Percentiles rank a stretch among this genome's conserved stretches.
phyloP scores from a whole-genome alignment of 2,888 invertebrate genomes.

The Onthophagus sagittarius region DNA sequence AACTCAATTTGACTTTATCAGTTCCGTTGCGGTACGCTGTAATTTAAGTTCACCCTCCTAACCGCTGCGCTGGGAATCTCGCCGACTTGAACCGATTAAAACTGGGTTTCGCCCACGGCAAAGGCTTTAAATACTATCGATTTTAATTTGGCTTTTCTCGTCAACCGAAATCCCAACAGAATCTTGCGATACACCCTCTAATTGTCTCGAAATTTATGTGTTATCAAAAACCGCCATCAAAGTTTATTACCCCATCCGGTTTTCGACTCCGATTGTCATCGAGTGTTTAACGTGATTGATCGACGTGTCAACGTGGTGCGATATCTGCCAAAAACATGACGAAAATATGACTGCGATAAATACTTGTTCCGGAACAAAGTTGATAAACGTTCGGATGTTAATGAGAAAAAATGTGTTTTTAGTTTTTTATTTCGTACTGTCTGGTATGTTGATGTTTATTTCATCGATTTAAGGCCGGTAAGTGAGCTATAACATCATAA shows the following conservation, averaged over 20 bases:
- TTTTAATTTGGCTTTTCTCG: slow-evolving; percentile 1
- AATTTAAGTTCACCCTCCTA: not conserved
- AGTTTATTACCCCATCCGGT: not conserved
- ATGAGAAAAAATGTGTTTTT: not conserved
- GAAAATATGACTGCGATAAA: not conserved
- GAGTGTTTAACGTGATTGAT: not conserved
- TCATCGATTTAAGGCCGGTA: too few relatives aligned
- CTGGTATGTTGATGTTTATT: not conserved
- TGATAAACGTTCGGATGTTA: not conserved
- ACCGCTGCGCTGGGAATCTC: slow-evolving; percentile 1
- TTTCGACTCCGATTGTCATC: not conserved
- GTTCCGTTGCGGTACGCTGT: not conserved
- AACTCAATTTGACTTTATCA: slow-evolving; percentile 11
- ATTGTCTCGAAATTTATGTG: not conserved
- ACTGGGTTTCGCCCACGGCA: not conserved
- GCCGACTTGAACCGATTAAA: not conserved
- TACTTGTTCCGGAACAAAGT: not conserved
- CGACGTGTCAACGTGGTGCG: not conserved
- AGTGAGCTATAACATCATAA: too few relatives aligned
- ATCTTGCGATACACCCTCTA: not conserved
- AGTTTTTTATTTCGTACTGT: too few relatives aligned
- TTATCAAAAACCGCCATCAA: not conserved
- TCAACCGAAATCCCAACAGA: not conserved
- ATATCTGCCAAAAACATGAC: not conserved
- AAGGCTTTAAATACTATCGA: slow-evolving; percentile 2